Conservation (phyloP, 1,140 invertebrate genomes). For the Protaetia brevitarsis region DNA sequence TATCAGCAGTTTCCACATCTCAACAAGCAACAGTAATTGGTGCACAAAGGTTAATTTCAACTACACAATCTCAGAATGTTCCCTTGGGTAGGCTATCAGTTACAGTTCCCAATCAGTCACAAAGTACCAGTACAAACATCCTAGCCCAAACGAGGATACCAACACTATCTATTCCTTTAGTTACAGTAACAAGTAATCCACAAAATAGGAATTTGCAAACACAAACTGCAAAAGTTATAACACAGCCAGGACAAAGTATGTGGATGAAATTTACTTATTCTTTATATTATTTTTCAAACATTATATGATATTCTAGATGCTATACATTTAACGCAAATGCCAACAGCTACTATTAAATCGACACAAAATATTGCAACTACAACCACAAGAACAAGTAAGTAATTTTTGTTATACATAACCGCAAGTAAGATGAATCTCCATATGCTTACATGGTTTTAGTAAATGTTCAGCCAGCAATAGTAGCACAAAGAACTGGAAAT, state of each 20-base stretch:
- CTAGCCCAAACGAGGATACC: slow-evolving; percentile 37
- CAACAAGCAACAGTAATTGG: slow-evolving; percentile 33
- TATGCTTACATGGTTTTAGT: slow-evolving; percentile 35
- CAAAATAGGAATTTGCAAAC: slow-evolving; percentile 34
- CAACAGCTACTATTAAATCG: slow-evolving; percentile 36
- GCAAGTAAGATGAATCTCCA: too few relatives aligned
- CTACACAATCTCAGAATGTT: slow-evolving; percentile 37
- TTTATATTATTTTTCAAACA: neutral
- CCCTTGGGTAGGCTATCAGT: slow-evolving; percentile 38
- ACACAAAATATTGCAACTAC: slow-evolving; percentile 32
- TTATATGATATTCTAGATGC: slow-evolving; percentile 32
- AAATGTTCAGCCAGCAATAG: slow-evolving; percentile 40
- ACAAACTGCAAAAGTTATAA: slow-evolving; percentile 44
- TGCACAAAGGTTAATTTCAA: slow-evolving; percentile 36
- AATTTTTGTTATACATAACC: slow-evolving; percentile 16
- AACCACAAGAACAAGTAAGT: slow-evolving; percentile 44
- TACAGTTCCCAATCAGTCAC: slow-evolving; percentile 29
- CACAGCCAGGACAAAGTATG: slow-evolving; percentile 39
- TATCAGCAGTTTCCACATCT: slow-evolving; percentile 38
- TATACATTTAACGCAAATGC: slow-evolving; percentile 43
- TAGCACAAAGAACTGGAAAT: slow-evolving; percentile 39
- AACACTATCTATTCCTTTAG: slow-evolving; percentile 39
- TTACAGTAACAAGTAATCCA: slow-evolving; percentile 42
- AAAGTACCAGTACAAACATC: slow-evolving; percentile 32
- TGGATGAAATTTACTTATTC: neutral